Evolutionary conservation across 2,888 invertebrate genomes (phyloP).

Genomic region (Epicampocera succincta): DNA sequence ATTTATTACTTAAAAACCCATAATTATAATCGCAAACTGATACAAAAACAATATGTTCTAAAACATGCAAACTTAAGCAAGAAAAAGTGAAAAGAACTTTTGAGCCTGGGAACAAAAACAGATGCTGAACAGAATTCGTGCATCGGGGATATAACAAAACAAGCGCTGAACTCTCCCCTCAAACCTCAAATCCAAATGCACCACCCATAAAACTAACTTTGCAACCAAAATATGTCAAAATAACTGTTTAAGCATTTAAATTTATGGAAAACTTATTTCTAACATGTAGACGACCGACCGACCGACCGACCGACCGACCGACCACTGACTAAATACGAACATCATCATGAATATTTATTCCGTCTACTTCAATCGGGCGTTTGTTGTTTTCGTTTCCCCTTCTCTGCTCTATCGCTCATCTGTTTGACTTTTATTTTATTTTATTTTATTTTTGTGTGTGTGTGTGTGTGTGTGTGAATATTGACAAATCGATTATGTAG

Average conservation of each 20-base stretch:
- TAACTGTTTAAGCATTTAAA: conserved; percentile 76
- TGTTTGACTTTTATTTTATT: background rate
- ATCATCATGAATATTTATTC: conserved; percentile 38
- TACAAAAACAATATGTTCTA: conserved; percentile 44
- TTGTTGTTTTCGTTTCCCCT: background rate
- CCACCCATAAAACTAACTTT: conserved; percentile 66
- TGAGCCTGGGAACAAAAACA: conserved; percentile 61
- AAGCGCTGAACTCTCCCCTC: conserved; percentile 22
- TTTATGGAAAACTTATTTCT: conserved; percentile 68
- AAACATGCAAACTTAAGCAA: conserved; percentile 5
- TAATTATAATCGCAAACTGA: conserved; percentile 27
- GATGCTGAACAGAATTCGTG: conserved; percentile 29
- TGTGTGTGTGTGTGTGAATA: conserved; percentile 1
- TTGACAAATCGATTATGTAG: conserved; percentile 78
- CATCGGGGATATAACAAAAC: background rate
- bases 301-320: too few relatives aligned
- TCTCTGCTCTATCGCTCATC: background rate
- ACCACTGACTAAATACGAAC: conserved; percentile 1
- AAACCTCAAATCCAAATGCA: conserved; percentile 25
- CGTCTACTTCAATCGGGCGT: background rate
- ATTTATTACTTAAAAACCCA: background rate
- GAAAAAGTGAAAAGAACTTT: conserved; percentile 28
- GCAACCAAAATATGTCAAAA: conserved; percentile 75
- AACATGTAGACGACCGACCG: background rate
- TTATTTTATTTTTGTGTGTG: too few relatives aligned